Base-by-base conservation (phyloP, 2,888 invertebrate species). In the Adelognathus sp. region DNA sequence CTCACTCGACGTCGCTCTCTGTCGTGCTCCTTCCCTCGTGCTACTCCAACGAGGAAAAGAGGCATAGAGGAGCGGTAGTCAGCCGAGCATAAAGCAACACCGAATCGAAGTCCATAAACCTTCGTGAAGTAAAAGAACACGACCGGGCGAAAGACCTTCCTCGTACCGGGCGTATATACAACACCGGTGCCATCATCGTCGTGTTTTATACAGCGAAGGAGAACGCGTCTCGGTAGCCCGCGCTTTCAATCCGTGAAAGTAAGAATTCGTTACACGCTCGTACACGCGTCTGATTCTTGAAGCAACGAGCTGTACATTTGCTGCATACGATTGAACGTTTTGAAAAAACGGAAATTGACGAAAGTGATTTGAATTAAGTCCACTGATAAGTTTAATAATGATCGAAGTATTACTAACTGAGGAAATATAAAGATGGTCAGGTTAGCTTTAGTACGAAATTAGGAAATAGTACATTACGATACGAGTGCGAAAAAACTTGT, bases 31-130 rank as follows among this genome's bases (percentile, higher is more conserved):
- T 41, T 56, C 67, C 46, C 52, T 66, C 81, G 81, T 73, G 73
- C 72, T 76, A 77, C 69, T 75, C 61, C 54, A 66, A 61, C 73
- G 84, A 83, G 84, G 81, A 86, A 85, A n/a, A n/a, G n/a, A 84
- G 83, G 76, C 80, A 84, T 76, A 82, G 79, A 86, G 86, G 87
- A 88, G 86, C 87, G 87, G 86, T 85, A 81, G 80, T 76, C 89
- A 88, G 87, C 89, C 85, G 84, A 88, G 87, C 90, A 81, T 88
- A 84, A 89, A 90, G 85, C 85, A 86, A 88, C 84, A 82, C 86
- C 85, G 88, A 87, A 52, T 88, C 87, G 84, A 87, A 88, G 86
- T 86, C 87, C 82, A 82, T 86, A 84, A 86, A 86, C 83, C 75
- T n/a, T 76, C 66, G 61, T 61, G 67, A 63, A 67, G 66, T 71